phyloP scores from a whole-genome alignment of 2,888 invertebrate species.

The Beris morrisii region DNA sequence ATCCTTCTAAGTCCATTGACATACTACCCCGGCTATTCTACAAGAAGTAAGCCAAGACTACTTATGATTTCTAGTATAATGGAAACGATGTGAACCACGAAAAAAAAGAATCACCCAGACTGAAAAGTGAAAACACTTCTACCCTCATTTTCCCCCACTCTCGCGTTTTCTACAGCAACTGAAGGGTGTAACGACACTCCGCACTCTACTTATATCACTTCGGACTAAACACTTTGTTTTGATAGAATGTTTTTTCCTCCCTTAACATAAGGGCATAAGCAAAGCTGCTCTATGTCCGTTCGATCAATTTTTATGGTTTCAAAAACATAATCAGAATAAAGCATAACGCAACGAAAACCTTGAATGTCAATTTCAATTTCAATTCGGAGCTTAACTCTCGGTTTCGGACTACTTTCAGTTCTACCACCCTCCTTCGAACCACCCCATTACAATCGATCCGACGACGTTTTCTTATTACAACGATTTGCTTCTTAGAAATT shows the following conservation, averaged over 20 bases:
- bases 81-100: too few relatives aligned
- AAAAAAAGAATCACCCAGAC: too few relatives aligned
- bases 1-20: conserved; percentile 30
- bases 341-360: conserved; percentile 29
- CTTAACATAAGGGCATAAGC: too few relatives aligned
- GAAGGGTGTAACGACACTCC: too few relatives aligned
- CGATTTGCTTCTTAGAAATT: conserved; percentile 6
- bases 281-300: conserved; percentile 2
- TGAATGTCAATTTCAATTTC: conserved; percentile 33
- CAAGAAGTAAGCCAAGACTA: too few relatives aligned
- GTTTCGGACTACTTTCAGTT: neutral
- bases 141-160: too few relatives aligned
- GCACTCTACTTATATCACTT: too few relatives aligned
- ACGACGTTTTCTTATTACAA: conserved; percentile 19
- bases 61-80: too few relatives aligned
- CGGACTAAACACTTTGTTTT: too few relatives aligned
- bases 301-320: conserved; percentile 32
- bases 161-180: too few relatives aligned
- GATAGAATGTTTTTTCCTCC: too few relatives aligned
- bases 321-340: conserved; percentile 30
- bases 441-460: conserved; percentile 20
- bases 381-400: conserved; percentile 17
- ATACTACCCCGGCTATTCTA: neutral
- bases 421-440: neutral
- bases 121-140: too few relatives aligned